Conservation (phyloP, 2,888 invertebrate genomes). For the Chymomyza caudatula region DNA sequence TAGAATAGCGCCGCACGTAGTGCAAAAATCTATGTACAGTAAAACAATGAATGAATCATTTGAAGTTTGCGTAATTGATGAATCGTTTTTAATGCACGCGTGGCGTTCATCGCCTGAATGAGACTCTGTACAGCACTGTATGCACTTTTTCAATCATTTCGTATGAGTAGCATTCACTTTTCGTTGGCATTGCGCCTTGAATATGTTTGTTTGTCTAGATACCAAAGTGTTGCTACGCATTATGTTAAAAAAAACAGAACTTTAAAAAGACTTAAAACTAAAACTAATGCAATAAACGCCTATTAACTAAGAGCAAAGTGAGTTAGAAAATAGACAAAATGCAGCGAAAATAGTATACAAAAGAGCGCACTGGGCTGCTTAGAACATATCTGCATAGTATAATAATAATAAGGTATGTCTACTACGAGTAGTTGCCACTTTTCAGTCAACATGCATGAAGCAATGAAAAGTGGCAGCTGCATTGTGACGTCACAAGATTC, state of each 20-base stretch:
- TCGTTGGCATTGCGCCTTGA: neutral
- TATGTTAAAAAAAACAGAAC: neutral
- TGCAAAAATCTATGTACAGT: too few species aligned
- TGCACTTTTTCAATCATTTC: neutral
- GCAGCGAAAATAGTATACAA: too few species aligned
- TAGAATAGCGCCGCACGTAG: too few species aligned
- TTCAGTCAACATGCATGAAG: too few species aligned
- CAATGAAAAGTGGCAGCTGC: too few species aligned
- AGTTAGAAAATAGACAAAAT: neutral
- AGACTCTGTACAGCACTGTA: neutral
- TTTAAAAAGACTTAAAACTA: neutral
- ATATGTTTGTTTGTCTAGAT: neutral
- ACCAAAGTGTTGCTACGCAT: neutral
- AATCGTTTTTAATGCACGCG: too few species aligned
- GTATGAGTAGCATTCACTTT: neutral
- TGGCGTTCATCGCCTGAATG: neutral
- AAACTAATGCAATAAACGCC: neutral
- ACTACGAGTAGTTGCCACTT: too few species aligned
- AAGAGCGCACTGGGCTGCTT: too few species aligned
- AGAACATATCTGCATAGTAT: too few species aligned
- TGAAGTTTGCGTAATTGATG: neutral
- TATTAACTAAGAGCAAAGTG: neutral
- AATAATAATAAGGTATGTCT: too few species aligned
- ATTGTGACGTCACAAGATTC: too few species aligned
- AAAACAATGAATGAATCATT: neutral